These are phyloP conservation scores for Ictidomys tridecemlineatus DNA, from an alignment of 2,113 vertebrate genomes.

Conservation along the genomic window DNA sequence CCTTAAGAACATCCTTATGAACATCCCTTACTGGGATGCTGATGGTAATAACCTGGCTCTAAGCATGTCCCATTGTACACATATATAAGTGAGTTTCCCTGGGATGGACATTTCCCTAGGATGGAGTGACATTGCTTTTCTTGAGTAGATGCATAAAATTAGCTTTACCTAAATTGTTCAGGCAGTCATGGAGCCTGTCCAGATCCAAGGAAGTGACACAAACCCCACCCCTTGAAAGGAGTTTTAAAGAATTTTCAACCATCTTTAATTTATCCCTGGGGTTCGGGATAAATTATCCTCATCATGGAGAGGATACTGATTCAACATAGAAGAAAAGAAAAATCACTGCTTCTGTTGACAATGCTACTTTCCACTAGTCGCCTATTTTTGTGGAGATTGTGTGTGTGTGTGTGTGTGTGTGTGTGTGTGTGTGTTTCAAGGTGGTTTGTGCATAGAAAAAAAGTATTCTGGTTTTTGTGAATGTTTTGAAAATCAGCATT, in stretches of 20 bases:
- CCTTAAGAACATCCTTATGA: background rate
- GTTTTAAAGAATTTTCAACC: background rate
- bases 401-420: too few species aligned
- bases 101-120: too few species aligned
- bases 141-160: background rate
- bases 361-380: background rate
- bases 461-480: background rate
- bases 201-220: background rate
- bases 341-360: background rate
- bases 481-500: slow-evolving; percentile 48
- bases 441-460: background rate
- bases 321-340: background rate
- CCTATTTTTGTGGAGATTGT: background rate
- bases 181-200: background rate
- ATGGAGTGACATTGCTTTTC: background rate
- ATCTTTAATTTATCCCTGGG: background rate
- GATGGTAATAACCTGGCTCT: too few species aligned
- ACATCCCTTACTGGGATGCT: too few species aligned
- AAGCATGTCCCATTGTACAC: background rate
- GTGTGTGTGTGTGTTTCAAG: background rate
- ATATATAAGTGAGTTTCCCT: background rate
- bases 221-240: background rate
- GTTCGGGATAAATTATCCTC: too few species aligned
- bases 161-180: background rate
- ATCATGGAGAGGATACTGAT: background rate